phyloP scores from a whole-genome alignment of 1,140 invertebrate genomes.

The Drosophila watanabei region DNA sequence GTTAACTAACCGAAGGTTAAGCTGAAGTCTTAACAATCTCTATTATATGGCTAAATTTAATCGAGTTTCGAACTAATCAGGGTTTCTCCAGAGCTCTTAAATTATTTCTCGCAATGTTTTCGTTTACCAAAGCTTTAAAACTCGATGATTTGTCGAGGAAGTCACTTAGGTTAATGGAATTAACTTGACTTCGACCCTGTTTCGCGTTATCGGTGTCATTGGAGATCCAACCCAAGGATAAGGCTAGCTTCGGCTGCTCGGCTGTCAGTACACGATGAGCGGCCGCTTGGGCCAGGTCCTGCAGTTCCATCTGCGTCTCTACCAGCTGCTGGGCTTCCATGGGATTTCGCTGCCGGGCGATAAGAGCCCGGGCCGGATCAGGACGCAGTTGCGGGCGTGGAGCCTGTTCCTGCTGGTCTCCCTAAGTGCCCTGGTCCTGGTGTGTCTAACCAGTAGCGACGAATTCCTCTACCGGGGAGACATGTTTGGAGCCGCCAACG shows the following conservation, averaged over 20 bases:
- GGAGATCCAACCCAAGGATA: slow-evolving; percentile 16
- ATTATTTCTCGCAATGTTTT: background rate
- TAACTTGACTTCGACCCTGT: background rate
- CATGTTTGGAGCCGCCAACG: slow-evolving; percentile 63
- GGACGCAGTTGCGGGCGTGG: slow-evolving; percentile 29
- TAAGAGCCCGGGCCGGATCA: background rate
- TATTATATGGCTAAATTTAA: background rate
- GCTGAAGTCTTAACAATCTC: background rate
- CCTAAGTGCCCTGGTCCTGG: slow-evolving; percentile 15
- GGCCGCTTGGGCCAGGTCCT: slow-evolving; percentile 47
- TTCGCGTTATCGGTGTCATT: background rate
- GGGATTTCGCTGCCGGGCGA: slow-evolving; percentile 44
- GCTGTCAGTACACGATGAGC: slow-evolving; percentile 53
- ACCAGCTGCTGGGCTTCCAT: slow-evolving; percentile 68
- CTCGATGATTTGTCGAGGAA: background rate
- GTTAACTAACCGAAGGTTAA: background rate
- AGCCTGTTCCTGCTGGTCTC: slow-evolving; percentile 26
- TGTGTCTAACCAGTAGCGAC: slow-evolving; percentile 37
- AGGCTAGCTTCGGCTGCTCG: background rate
- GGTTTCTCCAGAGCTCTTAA: background rate
- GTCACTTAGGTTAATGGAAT: slow-evolving; percentile 35
- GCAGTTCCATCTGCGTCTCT: slow-evolving; percentile 63
- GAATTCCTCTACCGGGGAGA: slow-evolving; percentile 62
- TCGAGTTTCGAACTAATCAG: background rate
- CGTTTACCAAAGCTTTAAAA: background rate